Evolutionary conservation across 2,888 invertebrate genomes (phyloP).

Genomic region (Luperina testacea): DNA sequence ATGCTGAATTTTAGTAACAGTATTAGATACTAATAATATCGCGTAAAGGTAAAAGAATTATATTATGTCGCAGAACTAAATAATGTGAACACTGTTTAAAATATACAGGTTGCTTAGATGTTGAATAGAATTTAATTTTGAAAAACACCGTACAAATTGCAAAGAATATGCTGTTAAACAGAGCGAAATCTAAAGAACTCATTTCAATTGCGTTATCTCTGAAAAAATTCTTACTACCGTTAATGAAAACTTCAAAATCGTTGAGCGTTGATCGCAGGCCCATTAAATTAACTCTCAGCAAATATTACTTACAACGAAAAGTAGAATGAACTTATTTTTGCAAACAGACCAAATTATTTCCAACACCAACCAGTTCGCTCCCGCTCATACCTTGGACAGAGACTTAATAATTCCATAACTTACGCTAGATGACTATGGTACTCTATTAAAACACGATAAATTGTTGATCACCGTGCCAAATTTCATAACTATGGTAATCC

Average conservation of each 20-base stretch:
- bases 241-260: neutral
- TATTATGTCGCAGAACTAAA: too few species aligned
- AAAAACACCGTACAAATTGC: too few species aligned
- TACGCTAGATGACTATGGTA: slow-evolving; percentile 71
- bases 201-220: too few species aligned
- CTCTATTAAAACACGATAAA: slow-evolving; percentile 75
- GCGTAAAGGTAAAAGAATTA: too few species aligned
- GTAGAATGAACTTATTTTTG: neutral
- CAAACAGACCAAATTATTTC: neutral
- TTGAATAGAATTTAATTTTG: too few species aligned
- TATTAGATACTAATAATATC: too few species aligned
- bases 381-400: slow-evolving; percentile 49
- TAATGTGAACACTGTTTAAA: too few species aligned
- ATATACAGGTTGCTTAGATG: too few species aligned
- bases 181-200: too few species aligned
- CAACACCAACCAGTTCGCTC: slow-evolving; percentile 22
- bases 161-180: too few species aligned
- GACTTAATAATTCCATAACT: slow-evolving; percentile 73
- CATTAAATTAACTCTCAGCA: neutral
- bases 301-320: neutral
- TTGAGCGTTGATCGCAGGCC: too few species aligned
- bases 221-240: too few species aligned
- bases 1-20: neutral
- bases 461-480: slow-evolving; percentile 66
- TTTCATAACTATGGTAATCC: slow-evolving; percentile 53